Base-by-base conservation (phyloP, 2,888 invertebrate species). In the Phrixothrix hirtus region DNA sequence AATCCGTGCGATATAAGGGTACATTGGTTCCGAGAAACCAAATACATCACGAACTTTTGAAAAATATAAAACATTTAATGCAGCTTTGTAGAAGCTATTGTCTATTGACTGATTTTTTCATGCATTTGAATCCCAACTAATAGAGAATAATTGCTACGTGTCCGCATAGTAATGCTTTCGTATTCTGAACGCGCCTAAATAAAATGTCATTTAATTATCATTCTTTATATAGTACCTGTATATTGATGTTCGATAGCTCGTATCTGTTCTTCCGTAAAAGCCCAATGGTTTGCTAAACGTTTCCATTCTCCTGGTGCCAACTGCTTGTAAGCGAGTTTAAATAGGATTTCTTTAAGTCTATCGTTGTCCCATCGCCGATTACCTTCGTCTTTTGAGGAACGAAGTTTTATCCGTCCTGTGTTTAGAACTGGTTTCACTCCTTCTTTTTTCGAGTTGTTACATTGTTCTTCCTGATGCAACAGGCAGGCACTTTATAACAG, bases 171-270 rank as follows among this genome's bases (percentile, higher is more conserved):
- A n/a, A n/a, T n/a, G n/a, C n/a, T n/a, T n/a, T n/a, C n/a, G n/a
- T n/a, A n/a, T n/a, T n/a, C n/a, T n/a, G n/a, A n/a, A n/a, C n/a
- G n/a, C n/a, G n/a, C n/a, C n/a, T n/a, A n/a, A n/a, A n/a, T n/a
- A n/a, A n/a, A n/a, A n/a, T n/a, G n/a, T n/a, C n/a, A n/a, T n/a
- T n/a, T n/a, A n/a, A n/a, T n/a, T n/a, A n/a, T n/a, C n/a, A n/a
- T n/a, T n/a, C n/a, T n/a, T n/a, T n/a, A n/a, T n/a, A n/a, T n/a
- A n/a, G n/a, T 68, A 85, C 86, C 86, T 58, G 84, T 85, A 65
- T 86, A 85, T 66, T 86, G 86, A 67, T 86, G 86, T 67, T 86
- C 86, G 55, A 87, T 85, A 11, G 86, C 85, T 59, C 79, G 78
- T 51, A 86, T 83, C 65, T 86, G 86, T 45, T 85, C 85, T 34